Base-by-base conservation (phyloP, 2,797 vertebrate genomes). In the Lepus oiostolus region DNA sequence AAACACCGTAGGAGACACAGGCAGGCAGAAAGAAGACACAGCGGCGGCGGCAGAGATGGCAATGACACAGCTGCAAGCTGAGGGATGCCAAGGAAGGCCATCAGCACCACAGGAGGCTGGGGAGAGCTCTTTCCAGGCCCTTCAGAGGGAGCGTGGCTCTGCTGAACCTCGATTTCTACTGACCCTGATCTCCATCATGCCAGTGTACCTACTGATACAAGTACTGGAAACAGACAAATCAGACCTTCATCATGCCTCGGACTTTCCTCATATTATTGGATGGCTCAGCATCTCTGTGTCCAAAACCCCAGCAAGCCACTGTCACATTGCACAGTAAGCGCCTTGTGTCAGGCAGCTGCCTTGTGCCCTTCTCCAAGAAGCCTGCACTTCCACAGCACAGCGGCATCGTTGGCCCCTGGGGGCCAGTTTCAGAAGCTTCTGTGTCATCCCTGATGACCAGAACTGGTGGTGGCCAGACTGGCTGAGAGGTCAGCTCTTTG, bases 1-100 rank as follows among this genome's bases (percentile, higher is more conserved):
- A 21, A 14, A 30, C 16, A 32, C 42, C 22, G 24, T 63, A 11
- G 62, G 24, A 63, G 62, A 63, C 62, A 63, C 62, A 24, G 62
- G 7, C 7, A 42, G 1, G 4, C 16, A 54, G 50, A 21, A 6
- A 7, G 14, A 32, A 26, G 65, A 70, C 0, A 7, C 5, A 47
- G 14, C 13, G 12, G 16, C 16, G 2, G 0, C 30, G 42, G 4
- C 19, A 52, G 63, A 52, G 30, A 42, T 30, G 2, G 47, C 28
- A n/a, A 7, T 13, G 1, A 24, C 1, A 4, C 0, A n/a, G 22
- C 82, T 16, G 4, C 22, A 0, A 5, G 80, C 28, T 4, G 5
- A 35, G n/a, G n/a, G 32, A 21, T 2, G 11, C 38, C 7, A 19
- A 68, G n/a, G n/a, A 17, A 10, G 3, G 11, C 11, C 79, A 28